Conservation (phyloP, 2,888 invertebrate species). For the Synanthedon tipuliformis region DNA sequence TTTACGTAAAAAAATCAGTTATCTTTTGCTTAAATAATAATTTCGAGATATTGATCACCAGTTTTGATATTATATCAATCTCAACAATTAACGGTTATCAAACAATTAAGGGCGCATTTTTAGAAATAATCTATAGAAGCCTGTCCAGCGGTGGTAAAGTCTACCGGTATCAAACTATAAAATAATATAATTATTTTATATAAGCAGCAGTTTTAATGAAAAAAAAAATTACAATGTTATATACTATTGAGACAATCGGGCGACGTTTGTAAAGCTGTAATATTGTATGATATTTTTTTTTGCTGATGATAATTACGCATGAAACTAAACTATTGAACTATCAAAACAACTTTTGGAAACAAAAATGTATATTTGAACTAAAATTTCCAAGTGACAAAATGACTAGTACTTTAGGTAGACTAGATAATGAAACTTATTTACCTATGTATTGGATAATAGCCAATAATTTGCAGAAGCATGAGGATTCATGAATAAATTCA, state of each 20-base stretch:
- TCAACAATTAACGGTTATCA: too few relatives aligned
- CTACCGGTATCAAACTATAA: too few relatives aligned
- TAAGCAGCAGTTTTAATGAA: background rate
- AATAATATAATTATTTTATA: too few relatives aligned
- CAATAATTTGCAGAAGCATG: background rate
- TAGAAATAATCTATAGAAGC: too few relatives aligned
- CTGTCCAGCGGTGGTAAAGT: too few relatives aligned
- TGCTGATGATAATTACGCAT: conserved; percentile 29
- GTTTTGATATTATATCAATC: too few relatives aligned
- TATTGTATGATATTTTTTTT: conserved; percentile 26
- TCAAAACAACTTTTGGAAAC: conserved; percentile 32
- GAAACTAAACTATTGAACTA: conserved; percentile 17
- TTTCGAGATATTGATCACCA: too few relatives aligned
- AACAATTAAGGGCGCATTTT: too few relatives aligned
- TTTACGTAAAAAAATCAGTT: too few relatives aligned
- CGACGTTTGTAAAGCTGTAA: conserved; percentile 37
- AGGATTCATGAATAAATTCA: background rate
- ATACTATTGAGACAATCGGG: conserved; percentile 26
- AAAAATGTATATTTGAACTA: conserved; percentile 34
- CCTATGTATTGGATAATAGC: background rate
- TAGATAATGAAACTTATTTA: background rate
- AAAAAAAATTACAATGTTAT: background rate
- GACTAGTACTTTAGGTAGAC: background rate
- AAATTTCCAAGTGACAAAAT: conserved; percentile 14
- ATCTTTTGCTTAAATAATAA: too few relatives aligned